Evolutionary conservation across 2,113 vertebrate genomes (phyloP).

Genomic region (Potamarius usumacintae): DNA sequence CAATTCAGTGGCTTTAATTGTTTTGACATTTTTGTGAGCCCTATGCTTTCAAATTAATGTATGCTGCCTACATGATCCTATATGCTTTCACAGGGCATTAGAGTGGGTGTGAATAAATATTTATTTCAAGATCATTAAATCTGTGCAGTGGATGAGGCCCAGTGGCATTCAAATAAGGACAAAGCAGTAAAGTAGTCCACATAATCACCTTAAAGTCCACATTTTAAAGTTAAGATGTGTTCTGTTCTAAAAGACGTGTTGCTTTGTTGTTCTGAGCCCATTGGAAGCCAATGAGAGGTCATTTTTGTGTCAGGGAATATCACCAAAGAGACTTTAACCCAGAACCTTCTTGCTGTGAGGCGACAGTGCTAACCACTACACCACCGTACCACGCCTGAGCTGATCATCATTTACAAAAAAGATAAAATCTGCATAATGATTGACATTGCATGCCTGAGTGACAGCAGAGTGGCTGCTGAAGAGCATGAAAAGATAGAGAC

Average conservation of each 20-base stretch:
- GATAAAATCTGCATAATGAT: no score
- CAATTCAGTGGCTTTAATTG: background rate
- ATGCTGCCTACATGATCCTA: background rate
- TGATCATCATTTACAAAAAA: no score
- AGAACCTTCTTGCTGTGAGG: no score
- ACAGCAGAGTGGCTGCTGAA: no score
- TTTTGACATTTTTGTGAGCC: background rate
- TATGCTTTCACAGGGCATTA: constrained; percentile 1
- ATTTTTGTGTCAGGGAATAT: background rate
- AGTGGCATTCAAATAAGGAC: background rate
- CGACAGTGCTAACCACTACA: no score
- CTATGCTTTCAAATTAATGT: background rate
- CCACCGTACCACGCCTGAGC: no score
- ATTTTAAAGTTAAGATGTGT: background rate
- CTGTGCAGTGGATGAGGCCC: background rate
- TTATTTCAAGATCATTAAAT: background rate
- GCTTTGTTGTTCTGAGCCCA: background rate
- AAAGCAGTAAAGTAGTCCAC: background rate
- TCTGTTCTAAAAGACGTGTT: background rate
- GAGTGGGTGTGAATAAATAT: background rate
- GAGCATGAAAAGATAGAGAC: no score
- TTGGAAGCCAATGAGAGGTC: background rate
- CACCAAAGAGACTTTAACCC: background rate
- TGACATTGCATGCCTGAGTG: no score
- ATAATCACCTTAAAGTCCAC: background rate